Percentiles rank a stretch among this genome's conserved stretches.
Conservation (phyloP, 2,888 invertebrate genomes). For the Atrina japonica region DNA sequence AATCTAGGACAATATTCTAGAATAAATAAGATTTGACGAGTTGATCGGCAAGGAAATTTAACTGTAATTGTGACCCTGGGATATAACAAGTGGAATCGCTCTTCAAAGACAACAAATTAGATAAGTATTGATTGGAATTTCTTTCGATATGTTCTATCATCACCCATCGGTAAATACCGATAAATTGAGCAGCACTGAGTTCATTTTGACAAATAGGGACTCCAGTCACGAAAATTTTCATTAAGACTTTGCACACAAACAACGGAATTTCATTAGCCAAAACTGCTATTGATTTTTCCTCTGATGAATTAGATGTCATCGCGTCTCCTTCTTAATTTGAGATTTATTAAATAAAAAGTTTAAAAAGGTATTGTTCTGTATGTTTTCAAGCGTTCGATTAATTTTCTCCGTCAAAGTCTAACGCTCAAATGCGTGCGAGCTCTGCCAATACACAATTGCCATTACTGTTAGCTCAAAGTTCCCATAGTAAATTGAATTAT, state of each 20-base stretch:
- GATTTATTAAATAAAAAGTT: constrained; percentile 73
- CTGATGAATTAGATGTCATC: constrained; percentile 74
- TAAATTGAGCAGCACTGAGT: constrained; percentile 34
- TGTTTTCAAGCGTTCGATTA: constrained; percentile 50
- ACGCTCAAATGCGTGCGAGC: constrained; percentile 32
- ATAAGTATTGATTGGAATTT: constrained; percentile 43
- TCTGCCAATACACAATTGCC: constrained; percentile 29
- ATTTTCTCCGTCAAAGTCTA: constrained; percentile 37
- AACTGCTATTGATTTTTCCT: constrained; percentile 52
- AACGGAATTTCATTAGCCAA: constrained; percentile 46
- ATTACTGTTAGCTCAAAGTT: constrained; percentile 39
- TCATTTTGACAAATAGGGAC: constrained; percentile 42
- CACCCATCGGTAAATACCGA: constrained; percentile 37
- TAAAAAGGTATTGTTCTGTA: constrained; percentile 52
- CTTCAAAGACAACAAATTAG: constrained; percentile 28
- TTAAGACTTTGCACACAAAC: constrained; percentile 41
- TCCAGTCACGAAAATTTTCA: constrained; percentile 40
- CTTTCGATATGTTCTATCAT: constrained; percentile 36
- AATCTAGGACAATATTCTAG: too few species aligned
- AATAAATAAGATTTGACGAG: too few species aligned
- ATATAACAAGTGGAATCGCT: too few species aligned
- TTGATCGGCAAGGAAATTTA: too few species aligned
- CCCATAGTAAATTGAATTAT: constrained; percentile 59
- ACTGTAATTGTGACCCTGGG: too few species aligned
- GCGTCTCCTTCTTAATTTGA: constrained; percentile 68